phyloP scores from a whole-genome alignment of 1,140 invertebrate species.

The Archivesica marissinica region DNA sequence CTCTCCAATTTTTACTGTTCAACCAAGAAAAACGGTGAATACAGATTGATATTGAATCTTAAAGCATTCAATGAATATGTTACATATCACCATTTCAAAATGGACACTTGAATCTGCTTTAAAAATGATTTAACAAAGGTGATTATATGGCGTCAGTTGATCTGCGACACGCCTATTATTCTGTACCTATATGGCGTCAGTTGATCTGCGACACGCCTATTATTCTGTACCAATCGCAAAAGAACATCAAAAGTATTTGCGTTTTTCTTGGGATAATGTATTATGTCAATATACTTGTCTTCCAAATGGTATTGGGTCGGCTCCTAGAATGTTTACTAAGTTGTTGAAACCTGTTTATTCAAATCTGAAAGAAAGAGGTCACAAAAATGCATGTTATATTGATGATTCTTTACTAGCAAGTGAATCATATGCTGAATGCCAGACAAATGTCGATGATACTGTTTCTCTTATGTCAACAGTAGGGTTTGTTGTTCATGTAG shows the following conservation, averaged over 20 bases:
- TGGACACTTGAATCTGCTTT: constrained; percentile 43
- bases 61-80: constrained; percentile 48
- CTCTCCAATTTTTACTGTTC: constrained; percentile 46
- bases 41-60: constrained; percentile 50
- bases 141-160: constrained; percentile 64
- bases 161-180: constrained; percentile 65
- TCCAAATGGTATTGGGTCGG: constrained; percentile 53
- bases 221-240: constrained; percentile 53
- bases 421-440: constrained; percentile 18
- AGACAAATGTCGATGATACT: constrained; percentile 43
- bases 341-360: constrained; percentile 59
- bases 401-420: constrained; percentile 59
- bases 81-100: constrained; percentile 60
- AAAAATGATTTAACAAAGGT: constrained; percentile 1
- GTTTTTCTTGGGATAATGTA: constrained; percentile 63
- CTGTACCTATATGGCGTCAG: constrained; percentile 59
- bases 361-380: constrained; percentile 23
- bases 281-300: constrained; percentile 67
- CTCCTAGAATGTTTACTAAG: constrained; percentile 64
- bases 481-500: constrained; percentile 47
- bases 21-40: constrained; percentile 46
- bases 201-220: constrained; percentile 66
- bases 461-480: constrained; percentile 5
- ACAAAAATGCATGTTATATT: constrained; percentile 35
- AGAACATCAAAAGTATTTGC: constrained; percentile 61